A percentile compares a stretch with the other conserved stretches of the same genome.
phyloP scores from a whole-genome alignment of 2,113 vertebrate genomes.

The Anoura caudifer region DNA sequence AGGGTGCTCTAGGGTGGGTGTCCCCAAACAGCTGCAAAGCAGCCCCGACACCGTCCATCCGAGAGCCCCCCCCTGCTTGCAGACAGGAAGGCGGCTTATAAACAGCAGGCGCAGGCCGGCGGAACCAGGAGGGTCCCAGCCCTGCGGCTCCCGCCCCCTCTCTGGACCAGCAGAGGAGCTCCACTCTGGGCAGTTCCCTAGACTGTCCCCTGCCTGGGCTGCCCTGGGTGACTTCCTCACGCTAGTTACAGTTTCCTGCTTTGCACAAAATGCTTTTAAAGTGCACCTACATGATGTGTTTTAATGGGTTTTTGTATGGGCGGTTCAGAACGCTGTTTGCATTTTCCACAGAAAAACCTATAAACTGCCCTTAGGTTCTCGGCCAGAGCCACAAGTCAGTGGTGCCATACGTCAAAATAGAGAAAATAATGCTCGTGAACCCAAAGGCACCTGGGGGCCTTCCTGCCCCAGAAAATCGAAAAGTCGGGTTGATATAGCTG shows the following conservation, averaged over 20 bases:
- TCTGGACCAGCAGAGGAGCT: background rate
- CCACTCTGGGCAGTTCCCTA: background rate
- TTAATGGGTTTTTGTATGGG: background rate
- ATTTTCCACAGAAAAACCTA: background rate
- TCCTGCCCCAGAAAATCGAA: fast-evolving
- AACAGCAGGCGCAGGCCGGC: background rate
- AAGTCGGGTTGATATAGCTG: background rate
- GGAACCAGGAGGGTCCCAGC: background rate
- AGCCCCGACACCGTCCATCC: background rate
- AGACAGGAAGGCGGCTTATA: background rate
- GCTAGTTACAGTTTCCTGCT: background rate
- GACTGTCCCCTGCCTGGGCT: background rate
- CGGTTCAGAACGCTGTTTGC: background rate
- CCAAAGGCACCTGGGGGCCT: background rate
- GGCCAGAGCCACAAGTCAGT: background rate
- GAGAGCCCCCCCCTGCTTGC: background rate
- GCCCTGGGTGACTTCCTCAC: background rate
- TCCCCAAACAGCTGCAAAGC: constrained; percentile 32
- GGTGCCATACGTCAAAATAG: fast-evolving
- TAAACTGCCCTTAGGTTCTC: background rate
- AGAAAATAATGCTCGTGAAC: background rate
- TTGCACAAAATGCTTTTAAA: background rate
- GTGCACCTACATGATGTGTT: background rate
- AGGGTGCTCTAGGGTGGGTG: background rate
- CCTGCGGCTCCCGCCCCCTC: background rate